Conservation (phyloP, 1,140 invertebrate genomes). For the Tetragonula clypearis region DNA sequence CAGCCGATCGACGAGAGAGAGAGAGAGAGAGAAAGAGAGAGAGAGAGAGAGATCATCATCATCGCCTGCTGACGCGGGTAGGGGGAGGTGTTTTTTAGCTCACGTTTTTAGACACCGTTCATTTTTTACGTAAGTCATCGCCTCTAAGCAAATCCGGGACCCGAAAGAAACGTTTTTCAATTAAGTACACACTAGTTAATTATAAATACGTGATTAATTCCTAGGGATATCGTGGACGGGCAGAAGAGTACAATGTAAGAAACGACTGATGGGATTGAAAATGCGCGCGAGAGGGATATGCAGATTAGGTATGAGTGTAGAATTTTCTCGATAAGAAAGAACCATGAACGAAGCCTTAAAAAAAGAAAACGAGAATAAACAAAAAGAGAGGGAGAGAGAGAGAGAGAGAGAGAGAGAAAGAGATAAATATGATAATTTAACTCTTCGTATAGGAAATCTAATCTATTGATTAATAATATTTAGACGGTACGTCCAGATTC, state of each 20-base stretch:
- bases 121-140: conserved; percentile 69
- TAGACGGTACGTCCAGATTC: conserved; percentile 60
- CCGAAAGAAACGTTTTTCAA: conserved; percentile 73
- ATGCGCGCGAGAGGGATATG: background rate
- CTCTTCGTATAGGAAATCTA: conserved; percentile 49
- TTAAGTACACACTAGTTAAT: conserved; percentile 71
- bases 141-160: conserved; percentile 73
- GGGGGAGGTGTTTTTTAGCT: conserved; percentile 38
- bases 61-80: background rate
- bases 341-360: conserved; percentile 72
- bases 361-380: background rate
- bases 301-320: background rate
- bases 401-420: background rate
- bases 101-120: conserved; percentile 63
- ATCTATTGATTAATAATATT: conserved; percentile 57
- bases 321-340: conserved; percentile 55
- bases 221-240: conserved; percentile 52
- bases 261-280: conserved; percentile 12
- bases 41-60: no score
- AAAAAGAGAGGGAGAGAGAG: conserved; percentile 15
- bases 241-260: conserved; percentile 51
- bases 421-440: conserved; percentile 67
- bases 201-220: conserved; percentile 64
- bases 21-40: no score
- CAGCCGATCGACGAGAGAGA: background rate